These are phyloP conservation scores for Neoscelio sp. DNA, from an alignment of 2,888 invertebrate genomes.

Conservation along the genomic window DNA sequence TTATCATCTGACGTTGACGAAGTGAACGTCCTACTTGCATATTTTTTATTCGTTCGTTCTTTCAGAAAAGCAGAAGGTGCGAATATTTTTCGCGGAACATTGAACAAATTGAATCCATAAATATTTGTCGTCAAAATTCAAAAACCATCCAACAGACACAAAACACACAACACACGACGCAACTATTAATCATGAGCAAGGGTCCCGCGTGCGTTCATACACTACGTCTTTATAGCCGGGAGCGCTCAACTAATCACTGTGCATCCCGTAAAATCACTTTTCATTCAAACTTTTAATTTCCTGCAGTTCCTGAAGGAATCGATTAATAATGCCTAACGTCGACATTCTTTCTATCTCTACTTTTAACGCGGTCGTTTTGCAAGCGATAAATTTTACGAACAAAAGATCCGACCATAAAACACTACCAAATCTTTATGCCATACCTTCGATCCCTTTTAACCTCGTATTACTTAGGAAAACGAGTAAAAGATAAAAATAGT, in stretches of 20 bases:
- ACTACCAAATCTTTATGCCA: constrained; percentile 44
- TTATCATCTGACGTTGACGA: constrained; percentile 8
- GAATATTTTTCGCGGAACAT: constrained; percentile 9
- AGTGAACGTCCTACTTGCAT: constrained; percentile 1
- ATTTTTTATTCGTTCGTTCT: constrained; percentile 18
- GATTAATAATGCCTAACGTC: constrained; percentile 61
- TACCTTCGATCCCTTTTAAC: constrained; percentile 15
- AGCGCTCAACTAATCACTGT: constrained; percentile 48
- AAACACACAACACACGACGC: constrained; percentile 7
- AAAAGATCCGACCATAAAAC: constrained; percentile 52
- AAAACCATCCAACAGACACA: constrained; percentile 14
- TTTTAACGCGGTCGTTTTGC: constrained; percentile 55
- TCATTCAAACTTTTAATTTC: constrained; percentile 59
- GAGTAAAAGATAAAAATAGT: neutral
- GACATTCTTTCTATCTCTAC: constrained; percentile 42
- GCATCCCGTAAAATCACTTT: constrained; percentile 47
- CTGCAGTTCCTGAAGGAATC: constrained; percentile 54
- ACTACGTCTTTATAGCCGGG: constrained; percentile 25
- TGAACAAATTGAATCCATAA: constrained; percentile 29
- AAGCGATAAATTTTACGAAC: constrained; percentile 53
- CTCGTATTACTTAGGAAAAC: neutral
- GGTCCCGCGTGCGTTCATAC: constrained; percentile 41
- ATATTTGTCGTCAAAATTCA: constrained; percentile 36
- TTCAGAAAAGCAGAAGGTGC: constrained; percentile 1
- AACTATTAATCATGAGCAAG: constrained; percentile 42